Percentiles rank a stretch among this genome's conserved stretches.
Evolutionary conservation across 23 tunicate species (phyloP).

Genomic region (Pegea sp.): DNA sequence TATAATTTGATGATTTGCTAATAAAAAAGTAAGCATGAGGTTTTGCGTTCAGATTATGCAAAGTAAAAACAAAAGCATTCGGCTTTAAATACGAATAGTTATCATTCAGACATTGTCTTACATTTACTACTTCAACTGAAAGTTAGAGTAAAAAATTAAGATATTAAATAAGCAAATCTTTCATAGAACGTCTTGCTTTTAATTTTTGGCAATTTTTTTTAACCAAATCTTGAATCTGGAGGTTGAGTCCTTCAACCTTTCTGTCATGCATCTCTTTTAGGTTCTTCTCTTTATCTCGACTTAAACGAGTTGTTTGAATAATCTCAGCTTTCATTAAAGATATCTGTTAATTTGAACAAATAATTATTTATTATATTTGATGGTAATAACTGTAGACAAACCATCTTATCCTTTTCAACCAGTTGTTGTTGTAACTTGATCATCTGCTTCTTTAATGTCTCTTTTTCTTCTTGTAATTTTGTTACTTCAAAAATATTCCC

Average conservation of each 20-base stretch:
- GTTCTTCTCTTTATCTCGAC: constrained; percentile 17
- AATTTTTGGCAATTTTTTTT: constrained; percentile 46
- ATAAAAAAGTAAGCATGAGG: too few species aligned
- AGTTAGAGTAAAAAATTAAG: too few species aligned
- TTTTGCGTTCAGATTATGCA: too few species aligned
- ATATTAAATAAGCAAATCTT: too few species aligned
- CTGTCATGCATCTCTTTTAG: constrained; percentile 17
- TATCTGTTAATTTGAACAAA: constrained; percentile 6
- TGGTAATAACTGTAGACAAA: neutral
- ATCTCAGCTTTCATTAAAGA: constrained; percentile 37
- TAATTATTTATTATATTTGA: neutral
- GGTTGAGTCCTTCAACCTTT: constrained; percentile 9
- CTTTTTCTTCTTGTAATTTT: constrained; percentile 35
- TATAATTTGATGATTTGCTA: too few species aligned
- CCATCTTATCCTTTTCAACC: constrained; percentile 31
- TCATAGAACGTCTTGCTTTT: too few species aligned
- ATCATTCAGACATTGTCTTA: too few species aligned
- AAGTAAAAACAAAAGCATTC: too few species aligned
- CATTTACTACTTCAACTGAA: too few species aligned
- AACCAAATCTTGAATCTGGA: constrained; percentile 31
- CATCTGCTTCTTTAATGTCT: constrained; percentile 24
- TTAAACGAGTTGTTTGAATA: constrained; percentile 8
- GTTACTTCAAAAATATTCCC: constrained; percentile 35
- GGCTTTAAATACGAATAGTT: too few species aligned
- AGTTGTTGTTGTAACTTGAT: constrained; percentile 30